These are phyloP conservation scores for Botia almorhae DNA, from an alignment of 2,797 vertebrate genomes.

Conservation along the genomic window DNA sequence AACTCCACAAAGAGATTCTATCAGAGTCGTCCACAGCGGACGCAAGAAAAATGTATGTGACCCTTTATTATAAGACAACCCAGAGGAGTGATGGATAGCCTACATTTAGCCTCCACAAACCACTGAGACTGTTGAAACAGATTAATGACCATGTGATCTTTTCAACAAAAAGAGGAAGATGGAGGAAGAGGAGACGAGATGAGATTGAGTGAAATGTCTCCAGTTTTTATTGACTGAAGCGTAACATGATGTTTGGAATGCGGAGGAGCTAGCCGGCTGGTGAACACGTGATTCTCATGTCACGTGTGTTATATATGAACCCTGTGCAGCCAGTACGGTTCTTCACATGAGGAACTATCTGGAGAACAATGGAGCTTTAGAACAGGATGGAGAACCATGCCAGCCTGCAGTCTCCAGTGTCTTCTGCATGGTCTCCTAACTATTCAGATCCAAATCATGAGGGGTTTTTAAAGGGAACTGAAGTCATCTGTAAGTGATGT, in stretches of 20 bases:
- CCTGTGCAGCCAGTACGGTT: conserved; percentile 8
- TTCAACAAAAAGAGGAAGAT: conserved; percentile 62
- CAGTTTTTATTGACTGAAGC: conserved; percentile 52
- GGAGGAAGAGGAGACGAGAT: conserved; percentile 41
- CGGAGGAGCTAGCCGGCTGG: not conserved
- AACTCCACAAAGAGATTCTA: conserved; percentile 78
- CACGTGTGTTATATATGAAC: not conserved
- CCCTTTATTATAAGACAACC: conserved; percentile 71
- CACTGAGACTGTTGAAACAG: conserved; percentile 73
- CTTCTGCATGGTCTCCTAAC: conserved; percentile 28
- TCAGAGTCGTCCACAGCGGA: conserved; percentile 66
- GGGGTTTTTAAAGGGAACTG: conserved; percentile 68
- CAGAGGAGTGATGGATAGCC: conserved; percentile 76
- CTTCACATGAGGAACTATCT: not conserved
- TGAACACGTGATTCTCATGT: not conserved
- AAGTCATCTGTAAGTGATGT: conserved; percentile 72
- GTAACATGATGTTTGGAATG: conserved; percentile 11
- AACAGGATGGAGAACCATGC: not conserved
- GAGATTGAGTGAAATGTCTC: conserved; percentile 62
- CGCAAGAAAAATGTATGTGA: conserved; percentile 76
- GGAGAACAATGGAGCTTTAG: not conserved
- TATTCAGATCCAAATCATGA: conserved; percentile 68
- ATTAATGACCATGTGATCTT: conserved; percentile 74
- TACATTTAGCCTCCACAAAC: conserved; percentile 79
- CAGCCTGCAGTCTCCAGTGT: conserved; percentile 32